Evolutionary conservation across 1,140 invertebrate species (phyloP), one percentile per base, ranked within the genome.

Genomic region (Drosophila dunni): DNA sequence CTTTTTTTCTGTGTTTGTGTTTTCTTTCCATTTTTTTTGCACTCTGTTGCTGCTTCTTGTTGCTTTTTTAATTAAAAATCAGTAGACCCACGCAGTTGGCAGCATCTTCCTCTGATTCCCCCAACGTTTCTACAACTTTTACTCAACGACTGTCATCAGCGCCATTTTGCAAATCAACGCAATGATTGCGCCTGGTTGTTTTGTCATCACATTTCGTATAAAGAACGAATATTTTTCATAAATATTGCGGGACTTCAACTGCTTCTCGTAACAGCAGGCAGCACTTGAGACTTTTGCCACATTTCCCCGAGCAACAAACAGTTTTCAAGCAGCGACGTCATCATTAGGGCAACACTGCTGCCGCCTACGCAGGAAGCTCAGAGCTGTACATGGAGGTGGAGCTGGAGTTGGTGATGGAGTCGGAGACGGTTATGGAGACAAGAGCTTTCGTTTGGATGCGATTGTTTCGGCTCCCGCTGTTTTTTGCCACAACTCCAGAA

Each of bases 101-200:
- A 13, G 11, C 63, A 13, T 33, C 38, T 8, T 15, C 4, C 20
- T 8, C 33, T 11, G 11, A 5, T 9, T 38, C 8, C 3, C 56
- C 50, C 50, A 46, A 24, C 51, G 45, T 11, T 56, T 40, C 17
- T 1, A 4, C 36, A 56, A 20, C 53, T 56, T 56, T 56, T 53
- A 34, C 78, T 29, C 54, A 60, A 68, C 65, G 54, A 38, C 66
- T 88, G 83, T 86, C 84, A 88, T 88, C 84, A 72, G 70, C 84
- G 84, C 84, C 84, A 89, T 88, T 88, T 88, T 82, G 84, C 81
- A 89, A 90, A 88, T 88, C 78, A 88, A 88, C 84, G 84, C 79
- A 88, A 89, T 89, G 84, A 88, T 88, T 88, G 83, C 80, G 78
- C 58, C 74, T 72, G 63, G 33, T 79, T 79, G 73, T 79, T 79